These are phyloP conservation scores for Tragelaphus buxtoni DNA, from an alignment of 2,113 vertebrate genomes.

Conservation along the genomic window DNA sequence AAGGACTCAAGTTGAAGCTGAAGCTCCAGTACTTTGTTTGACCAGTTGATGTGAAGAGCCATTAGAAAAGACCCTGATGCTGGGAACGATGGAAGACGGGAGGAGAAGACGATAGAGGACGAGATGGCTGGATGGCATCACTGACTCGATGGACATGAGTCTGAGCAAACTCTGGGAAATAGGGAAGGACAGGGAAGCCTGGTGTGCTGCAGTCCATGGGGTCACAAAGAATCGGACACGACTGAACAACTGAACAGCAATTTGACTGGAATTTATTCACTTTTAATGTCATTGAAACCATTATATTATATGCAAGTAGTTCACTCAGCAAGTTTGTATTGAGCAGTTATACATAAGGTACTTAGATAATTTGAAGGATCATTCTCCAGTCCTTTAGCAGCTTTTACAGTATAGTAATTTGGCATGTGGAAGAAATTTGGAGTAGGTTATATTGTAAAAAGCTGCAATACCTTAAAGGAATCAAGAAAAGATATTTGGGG, in stretches of 20 bases:
- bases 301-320: not conserved
- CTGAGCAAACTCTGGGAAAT: not conserved
- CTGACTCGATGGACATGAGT: not conserved
- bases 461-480: not conserved
- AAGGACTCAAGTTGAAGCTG: not conserved
- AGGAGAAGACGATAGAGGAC: not conserved
- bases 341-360: not conserved
- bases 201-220: not conserved
- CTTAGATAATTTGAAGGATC: not conserved
- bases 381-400: not conserved
- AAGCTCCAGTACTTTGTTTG: not conserved
- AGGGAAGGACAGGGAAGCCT: not conserved
- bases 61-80: not conserved
- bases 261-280: not conserved
- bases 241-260: not conserved
- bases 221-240: not conserved
- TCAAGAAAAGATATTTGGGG: not conserved
- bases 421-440: not conserved
- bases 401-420: not conserved
- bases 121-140: not conserved
- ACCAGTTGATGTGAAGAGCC: not conserved
- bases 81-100: not conserved
- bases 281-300: not conserved
- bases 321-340: not conserved
- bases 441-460: conserved; percentile 11